Evolutionary conservation across 2,113 vertebrate genomes (phyloP), one percentile per base, ranked within the genome.

Genomic region (Mirounga angustirostris): DNA sequence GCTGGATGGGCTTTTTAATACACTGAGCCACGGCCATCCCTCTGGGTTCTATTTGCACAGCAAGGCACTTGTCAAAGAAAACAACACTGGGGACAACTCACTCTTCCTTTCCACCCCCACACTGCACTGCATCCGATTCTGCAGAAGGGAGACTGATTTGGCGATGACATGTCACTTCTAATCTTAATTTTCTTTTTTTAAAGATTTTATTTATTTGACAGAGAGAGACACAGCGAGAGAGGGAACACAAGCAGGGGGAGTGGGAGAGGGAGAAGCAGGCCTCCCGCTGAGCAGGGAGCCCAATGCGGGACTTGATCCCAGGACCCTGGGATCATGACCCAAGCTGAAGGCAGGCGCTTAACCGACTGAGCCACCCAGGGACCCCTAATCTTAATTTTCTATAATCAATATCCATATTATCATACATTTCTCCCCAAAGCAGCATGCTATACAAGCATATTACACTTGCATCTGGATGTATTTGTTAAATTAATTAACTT

Each of bases 301-400:
- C 5, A 0, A 65, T 65, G 63, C 0, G 28, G 28, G 63, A 4
- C 13, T 65, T 13, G 1, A 65, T 30, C 63, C 28, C 28, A 6
- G 28, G 63, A 33, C 30, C 30, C 30, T 7, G 6, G 30, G 30
- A 33, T 67, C 63, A 67, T 67, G 28, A 67, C 30, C 52, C 2
- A 14, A 52, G 52, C 52, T 7, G 30, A 67, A 33, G 30, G 28
- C 63, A 65, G 63, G 7, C 2, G 5, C 30, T 65, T 67, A 33
- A 67, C 30, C 7, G 30, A 67, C 28, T 67, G 63, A 67, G 63
- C 30, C 30, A 16, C 63, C 6, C 63, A 33, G 30, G 5, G 3
- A 13, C 40, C 40, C 13, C 83, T 96, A 97, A 98, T 98, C 98
- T 98, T 97, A 97, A 91, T 98, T 98, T 98, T 83, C 98, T 98